Evolutionary conservation across 1,140 invertebrate genomes (phyloP).

Genomic region (Bombus turneri): DNA sequence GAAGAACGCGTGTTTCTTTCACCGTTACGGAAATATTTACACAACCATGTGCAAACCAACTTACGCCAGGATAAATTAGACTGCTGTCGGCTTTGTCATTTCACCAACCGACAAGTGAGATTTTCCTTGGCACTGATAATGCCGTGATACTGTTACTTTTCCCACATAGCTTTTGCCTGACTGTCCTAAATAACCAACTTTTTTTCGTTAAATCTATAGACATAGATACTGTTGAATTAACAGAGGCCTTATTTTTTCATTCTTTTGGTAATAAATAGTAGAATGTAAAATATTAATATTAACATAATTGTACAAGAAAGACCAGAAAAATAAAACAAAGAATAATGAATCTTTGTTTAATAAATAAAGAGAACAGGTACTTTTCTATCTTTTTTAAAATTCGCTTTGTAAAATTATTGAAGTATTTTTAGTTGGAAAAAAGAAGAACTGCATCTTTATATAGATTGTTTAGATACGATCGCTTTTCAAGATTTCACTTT

Average conservation of each 20-base stretch:
- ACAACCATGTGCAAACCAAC: background rate
- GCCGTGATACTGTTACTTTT: background rate
- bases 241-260: background rate
- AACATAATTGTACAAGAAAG: background rate
- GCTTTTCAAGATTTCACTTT: background rate
- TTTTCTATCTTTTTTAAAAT: background rate
- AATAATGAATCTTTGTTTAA: too few relatives aligned
- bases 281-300: background rate
- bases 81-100: background rate
- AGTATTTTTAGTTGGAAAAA: background rate
- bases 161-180: background rate
- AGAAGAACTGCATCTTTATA: background rate
- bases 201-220: background rate
- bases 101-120: background rate
- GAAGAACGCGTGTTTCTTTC: constrained; percentile 3
- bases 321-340: too few relatives aligned
- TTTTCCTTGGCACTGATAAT: constrained; percentile 8
- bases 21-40: constrained; percentile 31
- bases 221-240: background rate
- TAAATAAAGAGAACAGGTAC: too few relatives aligned
- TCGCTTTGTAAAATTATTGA: background rate
- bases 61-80: background rate
- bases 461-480: background rate
- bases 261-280: background rate
- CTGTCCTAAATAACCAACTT: constrained; percentile 16